phyloP scores from a whole-genome alignment of 2,888 invertebrate species.

The Drosophila formosana region DNA sequence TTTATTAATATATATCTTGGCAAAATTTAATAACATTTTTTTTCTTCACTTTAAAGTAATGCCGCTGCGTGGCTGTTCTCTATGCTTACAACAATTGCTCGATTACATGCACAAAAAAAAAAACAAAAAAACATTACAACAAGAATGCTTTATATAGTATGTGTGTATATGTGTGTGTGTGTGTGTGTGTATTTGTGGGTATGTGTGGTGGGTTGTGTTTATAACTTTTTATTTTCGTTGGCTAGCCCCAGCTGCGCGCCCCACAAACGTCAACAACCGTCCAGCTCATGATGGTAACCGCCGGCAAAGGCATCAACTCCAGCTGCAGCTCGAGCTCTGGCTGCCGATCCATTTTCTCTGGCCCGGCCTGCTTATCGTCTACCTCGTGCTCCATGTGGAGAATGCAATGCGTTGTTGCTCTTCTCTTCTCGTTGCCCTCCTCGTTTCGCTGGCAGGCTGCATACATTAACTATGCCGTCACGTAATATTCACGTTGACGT shows the following conservation, averaged over 20 bases:
- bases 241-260: slow-evolving; percentile 76
- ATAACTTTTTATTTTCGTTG: slow-evolving; percentile 1
- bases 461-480: slow-evolving; percentile 87
- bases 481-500: slow-evolving; percentile 89
- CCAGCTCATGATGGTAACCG: slow-evolving; percentile 60
- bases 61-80: slow-evolving; percentile 29
- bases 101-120: slow-evolving; percentile 48
- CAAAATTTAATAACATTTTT: slow-evolving; percentile 63
- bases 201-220: slow-evolving; percentile 47
- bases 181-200: slow-evolving; percentile 28
- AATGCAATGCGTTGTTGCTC: slow-evolving; percentile 25
- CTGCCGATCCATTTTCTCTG: not conserved
- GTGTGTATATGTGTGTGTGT: slow-evolving; percentile 27
- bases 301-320: slow-evolving; percentile 20
- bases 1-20: slow-evolving; percentile 53
- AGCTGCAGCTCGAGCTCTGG: slow-evolving; percentile 6
- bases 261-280: slow-evolving; percentile 72
- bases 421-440: slow-evolving; percentile 2
- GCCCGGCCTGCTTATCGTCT: slow-evolving; percentile 15
- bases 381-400: slow-evolving; percentile 34
- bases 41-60: slow-evolving; percentile 39
- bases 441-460: slow-evolving; percentile 50
- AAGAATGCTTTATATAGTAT: slow-evolving; percentile 21
- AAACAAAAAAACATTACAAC: slow-evolving; percentile 21
- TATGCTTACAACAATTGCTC: slow-evolving; percentile 47